These are phyloP conservation scores for Rosalia funebris DNA, from an alignment of 2,888 invertebrate genomes.

Conservation along the genomic window DNA sequence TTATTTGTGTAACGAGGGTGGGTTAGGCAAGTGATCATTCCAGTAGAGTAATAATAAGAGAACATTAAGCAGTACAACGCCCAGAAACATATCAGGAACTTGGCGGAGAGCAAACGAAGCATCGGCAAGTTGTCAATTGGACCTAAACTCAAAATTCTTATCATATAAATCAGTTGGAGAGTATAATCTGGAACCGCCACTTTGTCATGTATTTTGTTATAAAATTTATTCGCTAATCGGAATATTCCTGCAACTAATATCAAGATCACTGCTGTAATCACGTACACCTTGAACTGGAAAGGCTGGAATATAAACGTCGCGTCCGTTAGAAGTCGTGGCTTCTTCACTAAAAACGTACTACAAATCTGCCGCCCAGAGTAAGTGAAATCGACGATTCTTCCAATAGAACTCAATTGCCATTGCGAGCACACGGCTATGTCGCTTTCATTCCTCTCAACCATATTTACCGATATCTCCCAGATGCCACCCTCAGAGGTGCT, in stretches of 20 bases:
- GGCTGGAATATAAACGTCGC: conserved; percentile 49
- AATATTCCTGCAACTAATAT: conserved; percentile 1
- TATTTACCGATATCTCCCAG: conserved; percentile 32
- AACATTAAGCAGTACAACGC: conserved; percentile 33
- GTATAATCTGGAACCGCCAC: not conserved
- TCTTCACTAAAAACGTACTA: conserved; percentile 51
- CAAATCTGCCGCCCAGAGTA: conserved; percentile 46
- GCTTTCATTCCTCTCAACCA: conserved; percentile 34
- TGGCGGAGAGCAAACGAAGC: conserved; percentile 12
- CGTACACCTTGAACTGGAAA: conserved; percentile 33
- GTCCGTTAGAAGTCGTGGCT: conserved; percentile 48
- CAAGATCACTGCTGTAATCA: conserved; percentile 3
- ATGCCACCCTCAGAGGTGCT: too few species aligned
- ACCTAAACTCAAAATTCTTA: conserved; percentile 18
- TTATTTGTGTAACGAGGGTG: conserved; percentile 38
- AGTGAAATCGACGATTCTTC: conserved; percentile 37
- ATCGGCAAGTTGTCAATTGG: conserved; percentile 10
- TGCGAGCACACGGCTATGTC: conserved; percentile 50
- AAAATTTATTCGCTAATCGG: not conserved
- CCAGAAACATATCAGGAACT: conserved; percentile 34
- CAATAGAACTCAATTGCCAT: conserved; percentile 31
- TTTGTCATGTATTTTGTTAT: not conserved
- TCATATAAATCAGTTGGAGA: not conserved
- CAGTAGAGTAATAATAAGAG: conserved; percentile 44
- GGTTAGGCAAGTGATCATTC: conserved; percentile 41